Percentiles rank a stretch among this genome's conserved stretches.
Evolutionary conservation across 1,140 invertebrate genomes (phyloP).

Genomic region (Neotoxoptera formosana): DNA sequence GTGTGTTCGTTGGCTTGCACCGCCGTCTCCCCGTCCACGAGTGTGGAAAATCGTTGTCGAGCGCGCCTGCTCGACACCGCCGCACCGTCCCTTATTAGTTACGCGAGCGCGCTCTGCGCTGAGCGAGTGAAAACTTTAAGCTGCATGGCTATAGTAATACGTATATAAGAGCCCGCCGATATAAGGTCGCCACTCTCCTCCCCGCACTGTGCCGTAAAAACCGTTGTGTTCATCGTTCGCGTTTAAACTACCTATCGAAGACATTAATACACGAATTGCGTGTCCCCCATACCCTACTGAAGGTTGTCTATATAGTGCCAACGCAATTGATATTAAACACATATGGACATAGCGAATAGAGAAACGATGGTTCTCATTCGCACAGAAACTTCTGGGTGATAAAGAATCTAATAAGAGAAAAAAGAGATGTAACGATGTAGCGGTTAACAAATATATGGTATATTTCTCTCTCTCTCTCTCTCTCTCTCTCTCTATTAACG

Average conservation of each 20-base stretch:
- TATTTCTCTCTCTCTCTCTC: no score
- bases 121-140: not conserved
- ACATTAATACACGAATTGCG: not conserved
- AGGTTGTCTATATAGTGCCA: not conserved
- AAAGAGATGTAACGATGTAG: no score
- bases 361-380: no score
- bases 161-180: not conserved
- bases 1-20: not conserved
- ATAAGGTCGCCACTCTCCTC: not conserved
- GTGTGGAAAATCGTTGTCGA: constrained; percentile 18
- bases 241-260: not conserved
- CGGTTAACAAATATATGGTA: no score
- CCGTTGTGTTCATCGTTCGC: not conserved
- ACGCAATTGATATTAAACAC: not conserved
- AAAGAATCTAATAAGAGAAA: no score
- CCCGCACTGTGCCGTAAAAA: not conserved
- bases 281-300: not conserved
- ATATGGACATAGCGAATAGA: not conserved
- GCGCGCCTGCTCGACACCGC: not conserved
- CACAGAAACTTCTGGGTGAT: no score
- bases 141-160: not conserved
- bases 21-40: not conserved
- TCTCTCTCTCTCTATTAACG: no score
- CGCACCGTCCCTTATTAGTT: not conserved
- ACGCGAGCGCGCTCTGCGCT: not conserved